These are phyloP conservation scores for Eupithecia exiguata DNA, from an alignment of 2,888 invertebrate species.

Conservation along the genomic window DNA sequence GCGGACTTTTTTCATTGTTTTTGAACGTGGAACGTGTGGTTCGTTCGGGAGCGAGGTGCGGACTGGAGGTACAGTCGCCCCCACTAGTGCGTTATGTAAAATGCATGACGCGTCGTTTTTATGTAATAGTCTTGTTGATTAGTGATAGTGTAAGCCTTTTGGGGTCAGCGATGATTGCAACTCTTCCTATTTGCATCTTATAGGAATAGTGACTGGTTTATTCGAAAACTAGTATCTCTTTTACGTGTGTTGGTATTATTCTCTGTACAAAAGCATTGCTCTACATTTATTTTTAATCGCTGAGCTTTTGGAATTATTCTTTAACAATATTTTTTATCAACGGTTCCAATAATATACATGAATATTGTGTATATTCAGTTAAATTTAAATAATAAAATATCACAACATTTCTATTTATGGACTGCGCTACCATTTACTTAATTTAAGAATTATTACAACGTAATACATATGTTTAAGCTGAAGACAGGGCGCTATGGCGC, in stretches of 20 bases:
- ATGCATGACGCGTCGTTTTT: constrained; percentile 56
- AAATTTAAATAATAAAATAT: neutral
- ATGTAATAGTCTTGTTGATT: constrained; percentile 55
- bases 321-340: neutral
- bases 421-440: neutral
- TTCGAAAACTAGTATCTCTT: neutral
- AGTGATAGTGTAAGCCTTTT: constrained; percentile 58
- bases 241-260: neutral
- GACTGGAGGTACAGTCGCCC: constrained; percentile 44
- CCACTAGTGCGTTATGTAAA: constrained; percentile 57
- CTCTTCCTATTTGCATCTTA: constrained; percentile 36
- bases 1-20: constrained; percentile 53
- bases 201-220: constrained; percentile 13
- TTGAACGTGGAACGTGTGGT: constrained; percentile 46
- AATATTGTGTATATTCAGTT: neutral
- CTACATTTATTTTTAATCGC: neutral
- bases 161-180: constrained; percentile 49
- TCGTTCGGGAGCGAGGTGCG: constrained; percentile 44
- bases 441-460: neutral
- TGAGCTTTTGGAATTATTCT: neutral
- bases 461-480: no score
- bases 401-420: neutral
- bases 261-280: neutral
- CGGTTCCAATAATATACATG: neutral
- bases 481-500: no score